Evolutionary conservation across 2,888 invertebrate genomes (phyloP).

Genomic region (Hipparchia semele): DNA sequence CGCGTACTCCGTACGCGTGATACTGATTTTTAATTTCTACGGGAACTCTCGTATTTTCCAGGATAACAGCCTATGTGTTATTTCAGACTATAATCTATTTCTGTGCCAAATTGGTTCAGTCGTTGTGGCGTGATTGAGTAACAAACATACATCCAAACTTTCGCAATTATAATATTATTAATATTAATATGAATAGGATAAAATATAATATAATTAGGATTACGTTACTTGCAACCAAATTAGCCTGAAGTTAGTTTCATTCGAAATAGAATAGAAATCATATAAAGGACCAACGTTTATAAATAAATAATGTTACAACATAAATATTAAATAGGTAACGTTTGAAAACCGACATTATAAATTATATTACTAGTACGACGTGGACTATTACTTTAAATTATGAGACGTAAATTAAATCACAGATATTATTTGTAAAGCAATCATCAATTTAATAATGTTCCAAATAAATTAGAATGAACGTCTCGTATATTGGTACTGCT

Average conservation of each 20-base stretch:
- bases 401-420: not conserved
- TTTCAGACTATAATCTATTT: too few species aligned
- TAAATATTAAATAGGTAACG: not conserved
- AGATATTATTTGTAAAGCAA: not conserved
- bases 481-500: slow-evolving; percentile 4
- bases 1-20: too few species aligned
- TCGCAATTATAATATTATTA: too few species aligned
- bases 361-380: not conserved
- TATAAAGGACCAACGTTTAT: not conserved
- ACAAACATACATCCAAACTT: too few species aligned
- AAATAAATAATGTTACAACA: not conserved
- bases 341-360: not conserved
- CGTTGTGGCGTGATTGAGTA: too few species aligned
- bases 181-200: not conserved
- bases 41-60: too few species aligned
- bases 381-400: not conserved
- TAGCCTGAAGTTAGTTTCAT: not conserved
- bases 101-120: too few species aligned
- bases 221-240: too few species aligned
- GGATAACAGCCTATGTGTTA: too few species aligned
- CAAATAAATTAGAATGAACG: slow-evolving; percentile 11
- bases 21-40: too few species aligned
- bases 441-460: slow-evolving; percentile 8
- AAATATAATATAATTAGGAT: too few species aligned
- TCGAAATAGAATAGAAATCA: not conserved